Evolutionary conservation across 1,140 invertebrate species (phyloP), one percentile per base, ranked within the genome.

Genomic region (Streblospio benedicti): DNA sequence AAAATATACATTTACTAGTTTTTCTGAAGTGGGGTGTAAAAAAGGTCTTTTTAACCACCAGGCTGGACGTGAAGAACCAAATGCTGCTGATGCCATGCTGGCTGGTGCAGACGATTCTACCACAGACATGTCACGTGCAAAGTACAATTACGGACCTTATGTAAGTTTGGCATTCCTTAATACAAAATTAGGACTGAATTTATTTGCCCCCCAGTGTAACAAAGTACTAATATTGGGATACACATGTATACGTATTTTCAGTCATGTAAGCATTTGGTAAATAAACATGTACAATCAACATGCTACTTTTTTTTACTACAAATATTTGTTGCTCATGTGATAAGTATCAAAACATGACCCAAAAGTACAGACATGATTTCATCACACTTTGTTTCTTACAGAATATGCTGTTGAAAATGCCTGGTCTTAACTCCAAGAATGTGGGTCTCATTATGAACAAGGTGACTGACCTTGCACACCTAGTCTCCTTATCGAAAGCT

Each of bases 331-430:
- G 9, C n/a, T 9, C n/a, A 9, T 9, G 35, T 38, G 35, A 38
- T 38, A 9, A 38, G n/a, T 49, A 49, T 30, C 12, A 12, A 50
- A 12, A 32, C 12, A 31, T 30, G 51, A 14, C 25, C 12, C 51
- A 25, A 14, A 14, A 6, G 51, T 30, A 14, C 25, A 9, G 12
- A 14, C 6, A 5, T 16, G 20, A 14, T 30, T 12, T 55, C 9
- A n/a, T 43, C 44, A 28, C 9, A 56, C 45, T 14, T 41, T 52
- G 38, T 55, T 2, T 55, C 25, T 23, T 65, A 31, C 70, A 84
- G 78, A 91, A 96, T 80, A 91, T 97, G 73, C 76, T 97, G 23
- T 81, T 87, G 12, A 91, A 91, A 76, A 80, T 98, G 67, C 93
- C 93, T 0, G 93, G 93, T 4, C 83, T 97, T 3, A 88, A 86